These are phyloP conservation scores for Melanotaenia nigrans DNA, from an alignment of 2,797 vertebrate species.

Conservation along the genomic window DNA sequence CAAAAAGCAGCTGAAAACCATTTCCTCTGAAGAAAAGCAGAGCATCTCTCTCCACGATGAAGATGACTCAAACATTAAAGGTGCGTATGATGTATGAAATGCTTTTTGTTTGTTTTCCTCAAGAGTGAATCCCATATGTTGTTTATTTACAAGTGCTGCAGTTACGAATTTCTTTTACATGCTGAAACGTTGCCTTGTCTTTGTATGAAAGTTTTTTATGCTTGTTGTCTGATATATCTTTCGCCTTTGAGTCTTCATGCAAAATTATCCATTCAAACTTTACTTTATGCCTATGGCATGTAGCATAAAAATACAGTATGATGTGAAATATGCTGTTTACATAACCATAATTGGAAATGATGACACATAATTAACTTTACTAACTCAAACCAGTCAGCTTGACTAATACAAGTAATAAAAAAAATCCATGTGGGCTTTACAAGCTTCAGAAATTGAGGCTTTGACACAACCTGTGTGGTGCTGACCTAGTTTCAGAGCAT, in stretches of 20 bases:
- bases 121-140: no score
- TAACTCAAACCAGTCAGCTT: background rate
- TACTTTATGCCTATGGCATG: no score
- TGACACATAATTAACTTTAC: background rate
- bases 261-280: background rate
- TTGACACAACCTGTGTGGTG: background rate
- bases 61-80: no score
- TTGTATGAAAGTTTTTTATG: background rate
- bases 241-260: background rate
- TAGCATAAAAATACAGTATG: background rate
- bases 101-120: no score
- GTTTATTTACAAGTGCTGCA: no score
- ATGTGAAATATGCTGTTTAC: background rate
- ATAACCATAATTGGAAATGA: background rate
- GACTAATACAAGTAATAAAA: background rate
- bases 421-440: background rate
- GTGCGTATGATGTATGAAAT: no score
- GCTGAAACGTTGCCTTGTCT: no score
- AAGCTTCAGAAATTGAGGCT: background rate
- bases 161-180: no score
- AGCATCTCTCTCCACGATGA: no score
- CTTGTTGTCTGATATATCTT: background rate
- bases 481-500: slow-evolving; percentile 7
- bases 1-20: background rate
- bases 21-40: background rate